Percentiles rank a stretch among this genome's conserved stretches.
Evolutionary conservation across 2,113 vertebrate genomes (phyloP).

Genomic region (Lagenorhynchus albirostris): DNA sequence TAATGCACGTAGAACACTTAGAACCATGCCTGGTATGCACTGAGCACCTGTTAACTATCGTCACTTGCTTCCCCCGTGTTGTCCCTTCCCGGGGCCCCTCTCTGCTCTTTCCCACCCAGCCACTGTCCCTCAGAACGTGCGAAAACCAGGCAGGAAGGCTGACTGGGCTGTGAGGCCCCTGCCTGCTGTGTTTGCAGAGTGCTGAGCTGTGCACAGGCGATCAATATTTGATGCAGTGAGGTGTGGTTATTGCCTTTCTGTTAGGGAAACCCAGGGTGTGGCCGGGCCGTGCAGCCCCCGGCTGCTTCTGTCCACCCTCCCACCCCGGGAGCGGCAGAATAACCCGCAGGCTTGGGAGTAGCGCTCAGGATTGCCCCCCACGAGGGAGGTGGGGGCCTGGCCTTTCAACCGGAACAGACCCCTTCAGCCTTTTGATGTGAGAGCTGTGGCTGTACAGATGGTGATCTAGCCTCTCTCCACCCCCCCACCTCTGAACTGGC

Average conservation of each 20-base stretch:
- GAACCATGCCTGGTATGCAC: background rate
- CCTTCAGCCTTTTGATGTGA: rapidly evolving
- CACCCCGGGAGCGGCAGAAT: background rate
- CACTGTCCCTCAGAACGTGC: rapidly evolving
- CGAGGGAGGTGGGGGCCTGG: background rate
- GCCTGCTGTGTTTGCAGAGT: background rate
- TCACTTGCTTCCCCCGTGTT: rapidly evolving
- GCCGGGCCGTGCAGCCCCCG: background rate
- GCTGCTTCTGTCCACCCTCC: rapidly evolving
- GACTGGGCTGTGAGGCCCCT: rapidly evolving
- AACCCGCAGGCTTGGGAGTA: background rate
- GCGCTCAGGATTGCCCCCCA: background rate
- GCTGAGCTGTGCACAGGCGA: rapidly evolving
- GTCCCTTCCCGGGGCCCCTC: rapidly evolving
- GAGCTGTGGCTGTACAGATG: rapidly evolving
- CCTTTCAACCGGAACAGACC: background rate
- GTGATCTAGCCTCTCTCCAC: too few species aligned
- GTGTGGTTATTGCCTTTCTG: background rate
- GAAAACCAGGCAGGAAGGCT: background rate
- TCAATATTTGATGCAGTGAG: background rate
- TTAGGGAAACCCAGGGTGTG: background rate
- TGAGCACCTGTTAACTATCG: too few species aligned
- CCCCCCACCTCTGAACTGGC: too few species aligned
- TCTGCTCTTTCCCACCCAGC: background rate
- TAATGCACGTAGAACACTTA: rapidly evolving